Percentiles rank a stretch among this genome's conserved stretches.
Evolutionary conservation across 2,113 vertebrate species (phyloP).

Genomic region (Taxidea taxus): DNA sequence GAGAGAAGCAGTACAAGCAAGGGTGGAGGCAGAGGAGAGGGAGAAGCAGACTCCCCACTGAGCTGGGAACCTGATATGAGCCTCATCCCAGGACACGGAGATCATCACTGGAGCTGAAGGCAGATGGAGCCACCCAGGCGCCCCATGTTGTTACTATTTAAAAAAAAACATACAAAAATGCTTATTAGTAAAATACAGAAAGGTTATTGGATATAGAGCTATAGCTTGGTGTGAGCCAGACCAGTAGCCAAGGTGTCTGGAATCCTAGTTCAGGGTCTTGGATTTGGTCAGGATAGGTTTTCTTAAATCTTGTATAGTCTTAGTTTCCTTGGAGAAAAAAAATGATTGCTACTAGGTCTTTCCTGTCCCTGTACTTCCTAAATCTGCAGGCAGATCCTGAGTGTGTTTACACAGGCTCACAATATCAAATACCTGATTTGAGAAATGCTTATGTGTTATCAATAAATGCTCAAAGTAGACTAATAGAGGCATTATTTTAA

Average conservation of each 20-base stretch:
- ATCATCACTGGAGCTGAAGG: background rate
- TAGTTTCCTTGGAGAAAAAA: background rate
- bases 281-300: background rate
- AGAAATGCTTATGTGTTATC: constrained; percentile 4
- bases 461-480: background rate
- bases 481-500: background rate
- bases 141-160: background rate
- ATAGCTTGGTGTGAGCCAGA: background rate
- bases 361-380: background rate
- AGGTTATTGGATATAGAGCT: background rate
- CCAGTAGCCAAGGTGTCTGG: background rate
- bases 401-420: background rate
- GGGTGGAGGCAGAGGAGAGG: background rate
- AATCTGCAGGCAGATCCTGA: background rate
- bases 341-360: background rate
- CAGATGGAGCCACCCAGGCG: background rate
- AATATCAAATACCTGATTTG: background rate
- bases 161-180: background rate
- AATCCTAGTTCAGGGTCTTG: background rate
- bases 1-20: background rate
- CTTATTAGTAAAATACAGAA: background rate
- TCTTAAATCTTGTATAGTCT: background rate
- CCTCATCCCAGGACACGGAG: background rate
- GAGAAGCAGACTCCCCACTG: background rate
- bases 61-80: background rate